Base-by-base conservation (phyloP, 30 jellyfish, hydroid and myxozoan species). In the Clytia hemisphaerica region DNA sequence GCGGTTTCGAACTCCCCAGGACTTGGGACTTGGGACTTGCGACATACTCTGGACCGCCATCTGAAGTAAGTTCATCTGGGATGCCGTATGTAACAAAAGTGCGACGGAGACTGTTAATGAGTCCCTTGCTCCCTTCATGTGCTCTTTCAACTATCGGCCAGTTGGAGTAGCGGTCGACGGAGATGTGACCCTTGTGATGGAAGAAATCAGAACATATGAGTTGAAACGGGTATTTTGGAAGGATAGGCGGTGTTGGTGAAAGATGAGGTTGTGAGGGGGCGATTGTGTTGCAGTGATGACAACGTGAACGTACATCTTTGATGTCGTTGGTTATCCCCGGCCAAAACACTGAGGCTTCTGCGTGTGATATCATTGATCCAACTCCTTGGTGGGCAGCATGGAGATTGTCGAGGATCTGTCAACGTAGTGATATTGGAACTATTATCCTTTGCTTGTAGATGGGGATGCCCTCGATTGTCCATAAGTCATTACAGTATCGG, bases 211-310 rank as follows among this genome's bases (percentile, higher is more conserved):
- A 15, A 0, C 73, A 60, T 16, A 1, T 60, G 0, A 60, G 25
- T 34, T 60, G 73, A 30, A 60, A 60, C 65, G 73, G 72, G 0
- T 60, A 60, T 60, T 28, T 62, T 31, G 71, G 73, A 60, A 9
- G n/a, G 1, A 60, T 31, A 0, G 73, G 71, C 26, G 66, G 66
- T 0, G 0, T 42, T 42, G 54, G 0, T 12, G 54, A 19, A 16
- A 42, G 54, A 42, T 42, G 54, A 19, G 0, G 66, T 51, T 51
- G 66, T 51, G 66, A 51, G 14, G 1, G 66, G 24, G 66, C 66
- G 15, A 51, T 60, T 9, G 1, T 1, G 73, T 60, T 60, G 64
- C 73, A 60, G 73, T 60, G 73, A 1, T 60, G 73, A 25, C 73
- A 60, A 9, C 63, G 72, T 61, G 73, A 24, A 1, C 63, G 73